phyloP scores from a whole-genome alignment of 2,113 vertebrate genomes.

The Alethe castanea region DNA sequence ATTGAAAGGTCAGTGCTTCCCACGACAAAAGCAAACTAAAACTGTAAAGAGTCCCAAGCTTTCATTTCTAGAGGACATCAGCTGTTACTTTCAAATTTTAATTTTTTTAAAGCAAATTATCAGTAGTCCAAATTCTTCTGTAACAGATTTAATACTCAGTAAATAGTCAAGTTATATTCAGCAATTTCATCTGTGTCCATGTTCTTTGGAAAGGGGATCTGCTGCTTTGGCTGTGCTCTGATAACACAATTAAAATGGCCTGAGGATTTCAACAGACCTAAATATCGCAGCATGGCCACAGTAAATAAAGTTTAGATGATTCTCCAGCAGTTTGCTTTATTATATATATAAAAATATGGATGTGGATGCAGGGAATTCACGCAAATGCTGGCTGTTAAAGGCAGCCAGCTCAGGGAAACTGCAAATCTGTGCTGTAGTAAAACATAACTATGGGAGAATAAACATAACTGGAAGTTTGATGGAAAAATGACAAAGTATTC shows the following conservation, averaged over 20 bases:
- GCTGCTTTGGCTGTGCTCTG: background rate
- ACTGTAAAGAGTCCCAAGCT: background rate
- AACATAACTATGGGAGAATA: background rate
- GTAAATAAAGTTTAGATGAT: conserved; percentile 5
- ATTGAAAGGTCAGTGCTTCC: background rate
- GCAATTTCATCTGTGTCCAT: background rate
- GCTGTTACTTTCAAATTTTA: background rate
- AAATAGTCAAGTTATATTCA: background rate
- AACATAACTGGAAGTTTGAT: background rate
- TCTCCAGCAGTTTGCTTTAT: background rate
- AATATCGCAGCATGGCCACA: background rate
- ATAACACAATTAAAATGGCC: background rate
- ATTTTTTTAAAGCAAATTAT: background rate
- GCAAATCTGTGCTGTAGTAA: background rate
- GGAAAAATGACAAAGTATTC: background rate
- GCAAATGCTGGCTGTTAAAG: background rate
- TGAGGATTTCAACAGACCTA: background rate
- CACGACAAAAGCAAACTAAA: background rate
- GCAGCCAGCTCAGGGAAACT: background rate
- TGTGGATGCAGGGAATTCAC: background rate
- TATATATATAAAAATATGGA: background rate
- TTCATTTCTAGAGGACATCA: background rate
- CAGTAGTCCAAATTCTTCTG: background rate
- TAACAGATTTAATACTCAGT: background rate
- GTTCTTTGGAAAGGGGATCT: background rate